phyloP scores from a whole-genome alignment of 2,888 invertebrate genomes.

The Hermaeophaga mercurialis region DNA sequence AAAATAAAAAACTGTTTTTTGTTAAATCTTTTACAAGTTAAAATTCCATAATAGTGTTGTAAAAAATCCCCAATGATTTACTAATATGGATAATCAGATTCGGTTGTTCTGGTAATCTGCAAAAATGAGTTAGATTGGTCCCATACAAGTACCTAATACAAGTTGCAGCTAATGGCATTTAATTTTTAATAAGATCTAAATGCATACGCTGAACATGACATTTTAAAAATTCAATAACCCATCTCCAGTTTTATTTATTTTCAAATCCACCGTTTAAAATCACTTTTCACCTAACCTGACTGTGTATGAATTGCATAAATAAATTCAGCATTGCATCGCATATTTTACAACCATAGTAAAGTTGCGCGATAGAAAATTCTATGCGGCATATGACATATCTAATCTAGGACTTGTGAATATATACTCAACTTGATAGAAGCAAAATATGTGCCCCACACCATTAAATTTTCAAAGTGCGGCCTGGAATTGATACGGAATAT shows the following conservation, averaged over 20 bases:
- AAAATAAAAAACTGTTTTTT: too few relatives aligned
- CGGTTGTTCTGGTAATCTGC: too few relatives aligned
- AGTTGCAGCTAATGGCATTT: too few relatives aligned
- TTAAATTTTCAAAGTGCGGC: slow-evolving; percentile 27
- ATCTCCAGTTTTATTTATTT: slow-evolving; percentile 5
- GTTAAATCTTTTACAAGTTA: too few relatives aligned
- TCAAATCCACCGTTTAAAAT: slow-evolving; percentile 7
- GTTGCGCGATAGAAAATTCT: slow-evolving; percentile 26
- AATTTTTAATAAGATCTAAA: background rate
- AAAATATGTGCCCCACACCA: slow-evolving; percentile 23
- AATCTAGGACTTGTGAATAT: slow-evolving; percentile 23
- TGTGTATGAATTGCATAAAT: slow-evolving; percentile 21
- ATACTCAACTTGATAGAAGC: slow-evolving; percentile 23
- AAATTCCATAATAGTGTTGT: too few relatives aligned
- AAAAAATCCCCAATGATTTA: too few relatives aligned
- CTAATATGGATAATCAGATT: too few relatives aligned
- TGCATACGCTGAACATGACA: background rate
- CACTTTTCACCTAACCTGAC: slow-evolving; percentile 14
- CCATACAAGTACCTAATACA: too few relatives aligned
- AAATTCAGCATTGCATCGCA: slow-evolving; percentile 18
- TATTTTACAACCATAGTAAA: slow-evolving; percentile 21
- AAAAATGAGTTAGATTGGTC: too few relatives aligned
- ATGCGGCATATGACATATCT: slow-evolving; percentile 27
- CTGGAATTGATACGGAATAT: slow-evolving; percentile 16
- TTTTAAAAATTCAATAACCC: background rate